These are phyloP conservation scores for Origma solitaria DNA, from an alignment of 2,113 vertebrate genomes.

Conservation along the genomic window DNA sequence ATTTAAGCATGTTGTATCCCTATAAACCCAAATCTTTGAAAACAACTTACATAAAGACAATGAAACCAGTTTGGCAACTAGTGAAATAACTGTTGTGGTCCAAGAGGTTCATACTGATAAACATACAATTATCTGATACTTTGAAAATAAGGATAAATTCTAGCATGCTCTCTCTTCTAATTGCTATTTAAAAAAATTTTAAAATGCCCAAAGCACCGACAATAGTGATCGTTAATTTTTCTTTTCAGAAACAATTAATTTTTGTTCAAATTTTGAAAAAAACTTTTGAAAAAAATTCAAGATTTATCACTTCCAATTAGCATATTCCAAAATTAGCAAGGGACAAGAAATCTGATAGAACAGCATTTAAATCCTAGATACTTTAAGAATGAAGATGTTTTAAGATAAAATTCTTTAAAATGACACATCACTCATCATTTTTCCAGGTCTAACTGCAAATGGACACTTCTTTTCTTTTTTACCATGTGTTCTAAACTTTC, in stretches of 20 bases:
- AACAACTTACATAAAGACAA: background rate
- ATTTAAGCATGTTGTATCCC: background rate
- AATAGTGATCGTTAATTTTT: background rate
- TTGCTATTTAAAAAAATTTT: accelerated
- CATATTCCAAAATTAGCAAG: background rate
- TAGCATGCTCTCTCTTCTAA: background rate
- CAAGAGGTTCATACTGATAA: background rate
- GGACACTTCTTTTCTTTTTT: background rate
- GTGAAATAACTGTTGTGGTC: background rate
- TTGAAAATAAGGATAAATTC: background rate
- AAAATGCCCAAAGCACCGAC: background rate
- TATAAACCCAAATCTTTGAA: background rate
- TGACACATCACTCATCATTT: background rate
- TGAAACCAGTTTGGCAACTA: background rate
- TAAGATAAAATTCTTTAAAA: background rate
- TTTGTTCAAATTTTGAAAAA: background rate
- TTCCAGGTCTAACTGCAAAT: background rate
- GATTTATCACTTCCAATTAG: background rate
- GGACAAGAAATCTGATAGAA: background rate
- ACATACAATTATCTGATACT: background rate
- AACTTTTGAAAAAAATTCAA: background rate
- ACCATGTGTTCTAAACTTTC: background rate
- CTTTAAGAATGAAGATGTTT: background rate
- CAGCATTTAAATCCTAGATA: background rate
- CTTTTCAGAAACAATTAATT: background rate